Evolutionary conservation across 2,113 vertebrate species (phyloP), one percentile per base, ranked within the genome.

Genomic region (Sinocyclocheilus maitianheensis): DNA sequence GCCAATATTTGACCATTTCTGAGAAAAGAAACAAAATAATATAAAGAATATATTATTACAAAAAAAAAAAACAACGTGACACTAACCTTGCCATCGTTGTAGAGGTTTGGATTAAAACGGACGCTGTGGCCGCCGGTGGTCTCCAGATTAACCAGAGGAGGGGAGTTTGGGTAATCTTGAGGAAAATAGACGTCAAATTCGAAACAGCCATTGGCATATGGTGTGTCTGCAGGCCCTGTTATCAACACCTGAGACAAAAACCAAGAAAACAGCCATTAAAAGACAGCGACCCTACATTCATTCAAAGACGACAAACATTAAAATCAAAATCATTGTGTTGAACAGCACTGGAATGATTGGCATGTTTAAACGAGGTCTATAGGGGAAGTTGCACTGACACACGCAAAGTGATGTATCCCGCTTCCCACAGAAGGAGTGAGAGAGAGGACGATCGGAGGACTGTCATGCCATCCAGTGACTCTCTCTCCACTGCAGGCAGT

Each of bases 131-230:
- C 98, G 4, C 98, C 98, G 0, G 98, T 99, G 84, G 98, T 99
- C 95, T 99, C 98, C 91, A 99, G 94, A 91, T 99, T 99, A 88
- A 99, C 98, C 90, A 99, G 96, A 0, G 98, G 98, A 71, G 98
- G 98, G 2, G 98, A 99, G 93, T 98, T 99, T 3, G 98, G 98
- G 90, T 99, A 99, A 92, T 99, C 98, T 95, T 99, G 98, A 83
- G 98, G 98, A 90, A 99, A 99, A 93, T 99, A 99, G 0, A 99
- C 98, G 84, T 99, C 98, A 87, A 99, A 99, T 90, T 99, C 98
- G 87, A 99, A 99, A 93, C 98, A 99, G 24, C 98, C 98, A 60
- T 99, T 99, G 90, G 98, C 97, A 0, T 99, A 99, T 0, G 98
- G 98, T 6, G 98, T 99, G 92, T 99, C 98, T 3, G 97, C 97